These are phyloP conservation scores for Scaptomyza hsui DNA, from an alignment of 1,140 invertebrate genomes.

Conservation along the genomic window DNA sequence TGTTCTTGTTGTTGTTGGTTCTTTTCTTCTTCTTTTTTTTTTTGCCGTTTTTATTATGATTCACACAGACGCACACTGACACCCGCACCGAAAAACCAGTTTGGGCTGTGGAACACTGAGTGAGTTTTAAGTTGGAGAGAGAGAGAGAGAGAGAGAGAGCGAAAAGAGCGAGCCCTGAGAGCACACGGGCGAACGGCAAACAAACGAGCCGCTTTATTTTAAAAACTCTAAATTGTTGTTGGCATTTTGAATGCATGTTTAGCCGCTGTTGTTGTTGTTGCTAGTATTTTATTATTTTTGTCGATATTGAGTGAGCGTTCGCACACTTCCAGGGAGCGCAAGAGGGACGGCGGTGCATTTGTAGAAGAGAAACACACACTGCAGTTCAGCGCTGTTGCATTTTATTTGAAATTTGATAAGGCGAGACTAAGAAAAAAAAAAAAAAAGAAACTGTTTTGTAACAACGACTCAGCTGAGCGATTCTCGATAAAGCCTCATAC, in stretches of 20 bases:
- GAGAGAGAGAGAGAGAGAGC: conserved; percentile 16
- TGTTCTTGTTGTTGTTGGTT: conserved; percentile 28
- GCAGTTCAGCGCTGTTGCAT: conserved; percentile 52
- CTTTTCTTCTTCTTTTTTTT: conserved; percentile 15
- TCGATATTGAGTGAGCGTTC: conserved; percentile 1
- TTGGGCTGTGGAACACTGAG: conserved; percentile 23
- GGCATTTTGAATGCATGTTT: conserved; percentile 49
- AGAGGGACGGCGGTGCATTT: not conserved
- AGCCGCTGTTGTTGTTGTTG: conserved; percentile 15
- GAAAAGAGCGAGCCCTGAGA: conserved; percentile 5
- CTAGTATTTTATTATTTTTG: conserved; percentile 1
- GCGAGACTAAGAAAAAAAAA: conserved; percentile 6
- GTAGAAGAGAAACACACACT: not conserved
- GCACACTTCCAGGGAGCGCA: not conserved
- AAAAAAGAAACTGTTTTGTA: conserved; percentile 49
- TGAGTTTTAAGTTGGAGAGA: not conserved
- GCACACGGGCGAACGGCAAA: conserved; percentile 27
- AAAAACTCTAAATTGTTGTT: conserved; percentile 58
- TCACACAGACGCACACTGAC: conserved; percentile 59
- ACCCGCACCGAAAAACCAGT: conserved; percentile 58
- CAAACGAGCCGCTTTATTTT: conserved; percentile 66
- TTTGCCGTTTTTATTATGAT: conserved; percentile 70
- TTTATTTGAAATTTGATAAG: conserved; percentile 78
- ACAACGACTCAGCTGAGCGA: conserved; percentile 46
- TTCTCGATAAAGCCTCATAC: conserved; percentile 55